Percentiles rank a stretch among this genome's conserved stretches.
Conservation (phyloP, 2,113 vertebrate genomes). For the Ochotona princeps region DNA sequence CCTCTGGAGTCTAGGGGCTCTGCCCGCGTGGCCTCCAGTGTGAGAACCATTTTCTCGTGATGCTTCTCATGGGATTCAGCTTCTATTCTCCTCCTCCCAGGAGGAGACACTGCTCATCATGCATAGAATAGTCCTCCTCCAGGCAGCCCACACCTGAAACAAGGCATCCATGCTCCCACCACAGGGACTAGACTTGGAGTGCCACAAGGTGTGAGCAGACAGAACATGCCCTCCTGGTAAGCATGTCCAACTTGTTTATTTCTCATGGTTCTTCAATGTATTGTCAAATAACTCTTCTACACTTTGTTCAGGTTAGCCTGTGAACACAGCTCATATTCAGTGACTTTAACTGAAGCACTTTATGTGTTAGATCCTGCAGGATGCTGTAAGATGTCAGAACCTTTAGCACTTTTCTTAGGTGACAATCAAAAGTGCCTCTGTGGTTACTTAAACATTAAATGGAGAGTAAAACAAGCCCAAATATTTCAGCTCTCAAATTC, state of each 20-base stretch:
- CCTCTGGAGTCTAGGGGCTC: not conserved
- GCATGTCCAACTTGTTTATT: too few relatives aligned
- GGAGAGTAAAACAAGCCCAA: not conserved
- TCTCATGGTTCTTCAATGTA: not conserved
- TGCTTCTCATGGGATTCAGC: not conserved
- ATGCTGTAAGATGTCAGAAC: not conserved
- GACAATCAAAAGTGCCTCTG: not conserved
- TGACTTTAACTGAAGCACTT: not conserved
- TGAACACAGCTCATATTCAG: not conserved
- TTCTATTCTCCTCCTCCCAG: not conserved
- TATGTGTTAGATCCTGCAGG: not conserved
- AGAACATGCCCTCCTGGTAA: not conserved
- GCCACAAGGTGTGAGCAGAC: not conserved
- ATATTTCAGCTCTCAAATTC: conserved; percentile 41
- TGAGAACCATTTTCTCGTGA: not conserved
- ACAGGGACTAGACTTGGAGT: not conserved
- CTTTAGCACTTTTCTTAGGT: not conserved
- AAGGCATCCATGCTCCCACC: not conserved
- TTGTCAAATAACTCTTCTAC: not conserved
- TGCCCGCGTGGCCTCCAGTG: too few relatives aligned
- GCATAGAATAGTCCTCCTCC: not conserved
- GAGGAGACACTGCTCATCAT: not conserved
- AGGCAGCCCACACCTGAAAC: not conserved
- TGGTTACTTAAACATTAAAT: not conserved
- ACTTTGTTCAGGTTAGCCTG: not conserved